Base-by-base conservation (phyloP, 2,113 vertebrate genomes). In the Ailurus styani region DNA sequence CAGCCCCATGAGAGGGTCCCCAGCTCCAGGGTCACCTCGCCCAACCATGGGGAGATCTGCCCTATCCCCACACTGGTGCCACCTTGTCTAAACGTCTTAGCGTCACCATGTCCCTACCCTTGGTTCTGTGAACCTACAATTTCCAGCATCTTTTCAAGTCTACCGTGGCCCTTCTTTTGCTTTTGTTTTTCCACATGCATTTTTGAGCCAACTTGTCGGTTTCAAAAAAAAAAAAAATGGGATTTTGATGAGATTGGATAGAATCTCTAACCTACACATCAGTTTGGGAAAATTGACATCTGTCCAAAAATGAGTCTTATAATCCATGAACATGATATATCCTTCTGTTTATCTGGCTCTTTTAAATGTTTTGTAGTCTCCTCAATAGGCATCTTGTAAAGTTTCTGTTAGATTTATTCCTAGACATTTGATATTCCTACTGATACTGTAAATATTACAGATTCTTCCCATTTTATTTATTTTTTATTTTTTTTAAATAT, bases 21-120 rank as follows among this genome's bases (percentile, higher is more conserved):
- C 40, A 10, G 20, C 45, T 12, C 9, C 47, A 17, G 0, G 0
- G 45, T 12, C 45, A 9, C 25, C 2, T 7, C 37, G 6, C 64
- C 29, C 0, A 1, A 34, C 23, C 23, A 13, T 1, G 4, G 8
- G 45, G 64, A 66, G 13, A 0, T 27, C 50, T 3, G 1, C 13
- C 13, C 40, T 0, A 0, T 20, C 13, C 34, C 47, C 6, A 0
- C 1, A 5, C 2, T 0, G 0, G 3, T 0, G 31, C 18, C 21
- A 2, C 3, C 0, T 31, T 2, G 13, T 34, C 55, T 31, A 10
- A 31, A 20, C 45, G 13, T 2, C 47, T 27, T 9, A 15, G 64
- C 37, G 3, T 14, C 62, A 6, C 14, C 1, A 0, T 13, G 37
- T 23, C 40, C 1, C 50, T 5, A 0, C 45, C 3, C 5, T 45